Evolutionary conservation across 2,797 vertebrate species (phyloP), one percentile per base, ranked within the genome.

Genomic region (Tragelaphus oryx): DNA sequence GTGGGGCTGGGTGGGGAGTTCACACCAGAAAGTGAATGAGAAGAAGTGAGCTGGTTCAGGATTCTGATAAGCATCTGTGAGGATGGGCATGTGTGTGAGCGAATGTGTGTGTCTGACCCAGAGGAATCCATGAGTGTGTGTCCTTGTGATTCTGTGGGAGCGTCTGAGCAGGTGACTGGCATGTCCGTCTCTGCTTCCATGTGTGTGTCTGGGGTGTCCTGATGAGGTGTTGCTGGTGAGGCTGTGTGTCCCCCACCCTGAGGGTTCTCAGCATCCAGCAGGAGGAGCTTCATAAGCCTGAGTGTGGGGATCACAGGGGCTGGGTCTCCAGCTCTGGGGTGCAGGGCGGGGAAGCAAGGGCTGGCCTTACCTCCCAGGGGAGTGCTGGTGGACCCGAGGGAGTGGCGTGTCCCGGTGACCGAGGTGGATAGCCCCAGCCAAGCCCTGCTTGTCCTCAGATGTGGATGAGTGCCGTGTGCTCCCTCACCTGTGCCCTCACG

Each of bases 391-490:
- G 80, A 10, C 41, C 30, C 6, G 30, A 17, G 57, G 83, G 79
- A 33, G 24, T 37, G 44, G 20, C 8, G 1, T 7, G 14, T 30
- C 62, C 52, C 1, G 1, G 26, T 22, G 74, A 52, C 52, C 0
- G 0, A 24, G 48, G 55, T 0, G 0, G 17, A 44, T 16, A 12
- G 8, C 20, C 22, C n/a, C 30, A 44, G 24, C 46, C 11, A 3
- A 30, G 22, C 48, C 80, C 60, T 37, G n/a, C 20, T 50, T 65
- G 22, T 74, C 76, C 50, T 0, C 98, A 99, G 99, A 99, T 94
- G 99, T 99, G 50, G 99, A 99, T 0, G 99, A 99, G 97, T 99
- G 99, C 97, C 98, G 97, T 54, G 99, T 99, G 46, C 98, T 99
- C 94, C 98, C 99, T 16, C 99, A 99, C 96, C 98, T 99, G 91